These are phyloP conservation scores for Atta colombica DNA, from an alignment of 1,140 invertebrate species.

Conservation along the genomic window DNA sequence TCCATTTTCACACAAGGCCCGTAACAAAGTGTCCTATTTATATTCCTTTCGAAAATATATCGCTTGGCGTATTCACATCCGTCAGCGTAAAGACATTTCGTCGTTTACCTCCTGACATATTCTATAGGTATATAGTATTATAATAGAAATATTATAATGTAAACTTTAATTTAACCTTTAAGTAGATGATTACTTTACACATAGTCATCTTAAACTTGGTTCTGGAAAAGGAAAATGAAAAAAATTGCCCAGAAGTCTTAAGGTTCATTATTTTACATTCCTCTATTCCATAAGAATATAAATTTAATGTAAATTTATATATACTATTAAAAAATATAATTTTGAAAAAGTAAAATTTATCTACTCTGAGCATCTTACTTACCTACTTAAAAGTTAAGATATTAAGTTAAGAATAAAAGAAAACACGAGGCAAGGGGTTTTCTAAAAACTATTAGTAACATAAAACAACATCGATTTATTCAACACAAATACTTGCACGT, in stretches of 20 bases:
- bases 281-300: no score
- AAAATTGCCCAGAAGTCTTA: no score
- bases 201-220: no score
- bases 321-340: no score
- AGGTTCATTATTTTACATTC: no score
- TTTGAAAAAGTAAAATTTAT: no score
- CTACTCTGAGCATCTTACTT: background rate
- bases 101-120: background rate
- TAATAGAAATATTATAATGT: background rate
- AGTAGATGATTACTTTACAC: no score
- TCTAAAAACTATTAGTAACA: conserved; percentile 74
- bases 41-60: background rate
- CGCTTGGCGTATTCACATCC: background rate
- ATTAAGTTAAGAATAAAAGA: background rate
- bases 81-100: background rate
- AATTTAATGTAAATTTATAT: no score
- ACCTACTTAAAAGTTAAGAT: background rate
- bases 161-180: no score
- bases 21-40: conserved; percentile 3
- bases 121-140: background rate
- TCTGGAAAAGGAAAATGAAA: no score
- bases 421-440: background rate
- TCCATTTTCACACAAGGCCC: conserved; percentile 27
- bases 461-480: conserved; percentile 86
- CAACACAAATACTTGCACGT: conserved; percentile 84